Conservation (phyloP, 2,797 vertebrate genomes). For the Huso huso region DNA sequence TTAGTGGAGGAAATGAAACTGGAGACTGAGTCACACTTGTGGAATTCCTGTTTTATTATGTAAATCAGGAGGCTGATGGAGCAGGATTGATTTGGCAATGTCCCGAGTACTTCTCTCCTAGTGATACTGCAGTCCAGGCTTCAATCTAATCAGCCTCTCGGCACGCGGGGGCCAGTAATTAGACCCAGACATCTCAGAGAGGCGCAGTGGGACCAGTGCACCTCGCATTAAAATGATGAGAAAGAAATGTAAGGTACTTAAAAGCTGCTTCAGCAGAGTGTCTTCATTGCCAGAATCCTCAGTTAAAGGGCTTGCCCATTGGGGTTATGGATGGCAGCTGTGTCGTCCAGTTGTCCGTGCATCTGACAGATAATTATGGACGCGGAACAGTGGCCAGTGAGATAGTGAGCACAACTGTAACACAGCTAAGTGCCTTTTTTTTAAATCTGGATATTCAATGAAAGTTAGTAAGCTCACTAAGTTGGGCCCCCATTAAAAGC, state of each 20-base stretch:
- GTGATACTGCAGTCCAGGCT: background rate
- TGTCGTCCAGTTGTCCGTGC: too few relatives aligned
- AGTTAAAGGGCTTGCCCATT: too few relatives aligned
- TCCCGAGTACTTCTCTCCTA: conserved; percentile 12
- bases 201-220: background rate
- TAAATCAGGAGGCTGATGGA: conserved; percentile 16
- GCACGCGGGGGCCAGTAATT: too few relatives aligned
- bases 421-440: too few relatives aligned
- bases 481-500: too few relatives aligned
- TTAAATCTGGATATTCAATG: too few relatives aligned
- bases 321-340: too few relatives aligned
- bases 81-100: conserved; percentile 19
- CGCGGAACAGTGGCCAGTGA: too few relatives aligned
- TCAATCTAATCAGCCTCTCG: background rate
- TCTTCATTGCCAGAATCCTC: background rate
- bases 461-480: too few relatives aligned
- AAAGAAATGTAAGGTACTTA: background rate
- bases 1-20: conserved; percentile 16
- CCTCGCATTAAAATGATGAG: background rate
- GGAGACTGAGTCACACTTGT: conserved; percentile 9
- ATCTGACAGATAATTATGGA: too few relatives aligned
- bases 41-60: conserved; percentile 22
- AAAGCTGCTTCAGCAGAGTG: background rate
- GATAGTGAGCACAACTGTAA: too few relatives aligned
- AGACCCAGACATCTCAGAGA: background rate